These are phyloP conservation scores for Diacarnus erythraeanus DNA, from an alignment of 37 sponge, comb jelly and placozoan genomes.

Conservation along the genomic window DNA sequence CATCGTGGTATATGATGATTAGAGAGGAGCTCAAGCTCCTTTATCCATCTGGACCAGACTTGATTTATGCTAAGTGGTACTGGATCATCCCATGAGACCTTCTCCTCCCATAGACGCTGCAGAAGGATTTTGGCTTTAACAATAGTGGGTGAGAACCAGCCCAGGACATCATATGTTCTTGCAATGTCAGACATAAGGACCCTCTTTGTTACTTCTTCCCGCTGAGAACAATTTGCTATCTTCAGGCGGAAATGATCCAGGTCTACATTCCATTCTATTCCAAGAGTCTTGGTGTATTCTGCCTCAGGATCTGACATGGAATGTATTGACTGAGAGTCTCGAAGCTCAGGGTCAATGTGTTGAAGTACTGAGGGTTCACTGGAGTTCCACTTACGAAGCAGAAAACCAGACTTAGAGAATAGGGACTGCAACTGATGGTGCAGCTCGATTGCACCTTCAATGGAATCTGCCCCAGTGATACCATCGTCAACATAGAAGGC, in stretches of 20 bases:
- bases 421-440: constrained; percentile 2
- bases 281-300: constrained; percentile 31
- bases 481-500: constrained; percentile 40
- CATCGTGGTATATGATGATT: too few relatives aligned
- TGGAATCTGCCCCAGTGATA: constrained; percentile 35
- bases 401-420: constrained; percentile 12
- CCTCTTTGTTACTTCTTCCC: constrained; percentile 21
- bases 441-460: constrained; percentile 13
- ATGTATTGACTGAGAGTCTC: not conserved
- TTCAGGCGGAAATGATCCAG: constrained; percentile 26
- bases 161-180: constrained; percentile 26
- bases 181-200: constrained; percentile 40
- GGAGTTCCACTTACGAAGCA: constrained; percentile 38
- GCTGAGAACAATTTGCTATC: constrained; percentile 6
- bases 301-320: constrained; percentile 9
- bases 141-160: constrained; percentile 42
- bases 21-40: not conserved
- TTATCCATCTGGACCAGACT: not conserved
- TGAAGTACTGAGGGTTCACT: constrained; percentile 28
- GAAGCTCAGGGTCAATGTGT: constrained; percentile 10
- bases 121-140: constrained; percentile 9
- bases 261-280: constrained; percentile 39
- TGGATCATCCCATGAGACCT: not conserved
- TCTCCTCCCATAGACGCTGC: not conserved
- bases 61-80: not conserved